Conservation (phyloP, 2,888 invertebrate genomes). For the Ernsta delagoae region DNA sequence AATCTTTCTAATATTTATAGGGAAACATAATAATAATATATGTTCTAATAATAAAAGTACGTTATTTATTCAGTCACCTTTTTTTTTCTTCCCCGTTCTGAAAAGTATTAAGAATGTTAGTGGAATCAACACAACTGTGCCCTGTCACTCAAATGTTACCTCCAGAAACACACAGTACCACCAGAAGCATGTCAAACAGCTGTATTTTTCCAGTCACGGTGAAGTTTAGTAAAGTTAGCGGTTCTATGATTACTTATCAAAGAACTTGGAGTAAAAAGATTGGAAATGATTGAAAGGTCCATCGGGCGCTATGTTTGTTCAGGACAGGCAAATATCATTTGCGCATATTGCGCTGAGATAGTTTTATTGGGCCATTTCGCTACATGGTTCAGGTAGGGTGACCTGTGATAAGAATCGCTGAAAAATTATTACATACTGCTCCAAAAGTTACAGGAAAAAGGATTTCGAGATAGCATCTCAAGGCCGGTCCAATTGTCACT, state of each 20-base stretch:
- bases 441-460: background rate
- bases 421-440: background rate
- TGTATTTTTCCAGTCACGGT: too few species aligned
- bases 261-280: constrained; percentile 19
- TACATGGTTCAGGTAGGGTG: background rate
- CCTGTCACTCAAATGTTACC: too few species aligned
- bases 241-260: background rate
- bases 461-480: background rate
- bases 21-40: too few species aligned
- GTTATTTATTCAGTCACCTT: too few species aligned
- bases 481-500: background rate
- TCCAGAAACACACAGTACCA: too few species aligned
- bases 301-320: constrained; percentile 29
- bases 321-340: constrained; percentile 35
- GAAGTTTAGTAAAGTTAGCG: too few species aligned
- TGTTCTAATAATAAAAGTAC: too few species aligned
- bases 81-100: too few species aligned
- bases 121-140: too few species aligned
- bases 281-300: constrained; percentile 25
- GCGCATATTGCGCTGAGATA: constrained; percentile 40
- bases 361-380: constrained; percentile 19
- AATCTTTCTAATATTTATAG: too few species aligned
- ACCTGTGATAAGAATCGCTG: background rate
- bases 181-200: background rate
- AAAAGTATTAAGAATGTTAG: too few species aligned